Conservation (phyloP, 2,888 invertebrate species). For the Caenorhabditis macrosperma region DNA sequence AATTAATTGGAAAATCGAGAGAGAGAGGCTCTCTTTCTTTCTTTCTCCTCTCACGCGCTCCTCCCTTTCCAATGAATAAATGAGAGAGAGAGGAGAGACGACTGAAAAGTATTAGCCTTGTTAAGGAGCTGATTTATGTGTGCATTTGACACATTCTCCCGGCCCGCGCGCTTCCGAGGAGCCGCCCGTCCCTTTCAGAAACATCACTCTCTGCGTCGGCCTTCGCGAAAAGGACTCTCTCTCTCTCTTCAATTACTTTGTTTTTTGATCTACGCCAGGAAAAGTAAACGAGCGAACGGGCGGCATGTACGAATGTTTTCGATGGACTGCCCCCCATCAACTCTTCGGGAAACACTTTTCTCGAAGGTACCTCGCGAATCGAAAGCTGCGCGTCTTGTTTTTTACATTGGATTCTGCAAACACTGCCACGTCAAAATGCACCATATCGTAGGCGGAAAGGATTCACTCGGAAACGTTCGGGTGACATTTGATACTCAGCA, state of each 20-base stretch:
- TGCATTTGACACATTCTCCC: conserved; percentile 40
- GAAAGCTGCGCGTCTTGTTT: no score
- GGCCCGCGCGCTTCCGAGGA: no score
- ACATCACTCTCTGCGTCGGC: neutral
- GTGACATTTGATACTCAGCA: no score
- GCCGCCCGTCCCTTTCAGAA: neutral
- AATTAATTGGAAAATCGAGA: conserved; percentile 56
- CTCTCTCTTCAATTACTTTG: conserved; percentile 24
- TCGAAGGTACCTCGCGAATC: neutral
- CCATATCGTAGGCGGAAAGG: no score
- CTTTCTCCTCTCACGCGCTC: neutral
- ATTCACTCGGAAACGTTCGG: no score
- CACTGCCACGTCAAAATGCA: no score
- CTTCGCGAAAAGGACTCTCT: neutral
- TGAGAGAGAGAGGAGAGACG: neutral
- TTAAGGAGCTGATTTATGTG: conserved; percentile 46
- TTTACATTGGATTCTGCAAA: no score
- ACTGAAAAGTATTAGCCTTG: conserved; percentile 42
- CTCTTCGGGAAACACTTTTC: conserved; percentile 40
- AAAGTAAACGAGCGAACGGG: neutral
- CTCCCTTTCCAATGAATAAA: conserved; percentile 7
- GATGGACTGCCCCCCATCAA: conserved; percentile 18
- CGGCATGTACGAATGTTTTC: conserved; percentile 36
- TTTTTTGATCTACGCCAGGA: conserved; percentile 27
- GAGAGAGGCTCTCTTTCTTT: conserved; percentile 18